These are phyloP conservation scores for Vollenhovia emeryi DNA, from an alignment of 1,140 invertebrate species.

Conservation along the genomic window DNA sequence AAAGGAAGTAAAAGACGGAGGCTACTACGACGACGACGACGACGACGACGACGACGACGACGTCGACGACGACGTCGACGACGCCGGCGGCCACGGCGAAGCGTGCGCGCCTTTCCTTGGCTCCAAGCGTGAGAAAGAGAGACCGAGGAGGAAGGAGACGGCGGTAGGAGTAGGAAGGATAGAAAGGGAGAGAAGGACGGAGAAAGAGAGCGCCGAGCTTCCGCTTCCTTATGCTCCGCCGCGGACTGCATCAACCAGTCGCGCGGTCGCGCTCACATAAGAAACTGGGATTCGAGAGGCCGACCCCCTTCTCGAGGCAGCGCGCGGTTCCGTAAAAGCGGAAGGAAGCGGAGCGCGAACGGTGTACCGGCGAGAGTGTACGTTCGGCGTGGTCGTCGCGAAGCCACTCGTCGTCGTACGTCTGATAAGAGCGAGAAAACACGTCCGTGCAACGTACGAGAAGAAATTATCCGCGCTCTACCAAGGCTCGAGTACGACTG, in stretches of 20 bases:
- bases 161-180: conserved; percentile 61
- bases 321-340: conserved; percentile 63
- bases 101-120: conserved; percentile 85
- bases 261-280: conserved; percentile 85
- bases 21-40: conserved; percentile 65
- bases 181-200: conserved; percentile 70
- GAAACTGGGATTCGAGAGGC: conserved; percentile 77
- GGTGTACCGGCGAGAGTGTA: conserved; percentile 44
- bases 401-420: not conserved
- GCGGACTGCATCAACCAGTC: conserved; percentile 85
- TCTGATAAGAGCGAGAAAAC: not conserved
- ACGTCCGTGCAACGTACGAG: conserved; percentile 30
- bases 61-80: conserved; percentile 73
- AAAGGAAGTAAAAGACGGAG: conserved; percentile 72
- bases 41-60: conserved; percentile 67
- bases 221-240: conserved; percentile 85
- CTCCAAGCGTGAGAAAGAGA: conserved; percentile 67
- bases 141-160: conserved; percentile 55
- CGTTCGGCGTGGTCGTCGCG: conserved; percentile 41
- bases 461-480: conserved; percentile 25
- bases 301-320: conserved; percentile 68
- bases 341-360: conserved; percentile 47
- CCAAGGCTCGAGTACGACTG: conserved; percentile 54
- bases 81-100: conserved; percentile 81
- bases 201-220: conserved; percentile 82